Percentiles rank a stretch among this genome's conserved stretches.
These are phyloP conservation scores for Dinomys branickii DNA, from an alignment of 2,113 vertebrate species.

Conservation along the genomic window DNA sequence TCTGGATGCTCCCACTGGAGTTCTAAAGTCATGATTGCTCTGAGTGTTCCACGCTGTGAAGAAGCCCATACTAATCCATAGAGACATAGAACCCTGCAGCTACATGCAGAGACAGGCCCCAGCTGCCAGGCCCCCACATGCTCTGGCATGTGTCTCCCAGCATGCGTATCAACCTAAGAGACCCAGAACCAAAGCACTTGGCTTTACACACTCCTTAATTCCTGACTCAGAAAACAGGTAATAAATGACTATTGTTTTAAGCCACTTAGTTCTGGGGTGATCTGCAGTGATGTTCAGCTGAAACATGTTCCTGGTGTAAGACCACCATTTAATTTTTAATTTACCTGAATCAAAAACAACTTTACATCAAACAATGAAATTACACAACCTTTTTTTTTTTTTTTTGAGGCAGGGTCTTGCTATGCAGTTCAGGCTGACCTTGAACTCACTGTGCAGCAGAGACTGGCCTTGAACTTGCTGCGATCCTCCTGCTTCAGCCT, in stretches of 20 bases:
- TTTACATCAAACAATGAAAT: background rate
- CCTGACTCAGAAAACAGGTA: background rate
- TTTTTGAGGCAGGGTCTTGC: background rate
- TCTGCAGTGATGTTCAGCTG: background rate
- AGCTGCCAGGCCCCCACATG: background rate
- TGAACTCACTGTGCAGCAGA: background rate
- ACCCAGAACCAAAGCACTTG: background rate
- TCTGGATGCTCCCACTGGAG: background rate
- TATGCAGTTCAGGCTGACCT: background rate
- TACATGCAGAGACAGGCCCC: background rate
- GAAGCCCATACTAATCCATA: background rate
- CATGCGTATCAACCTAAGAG: background rate
- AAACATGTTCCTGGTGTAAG: background rate
- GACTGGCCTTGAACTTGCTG: background rate
- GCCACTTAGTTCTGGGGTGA: background rate
- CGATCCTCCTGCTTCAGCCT: background rate
- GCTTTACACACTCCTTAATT: background rate
- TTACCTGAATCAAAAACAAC: conserved; percentile 45
- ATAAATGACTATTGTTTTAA: background rate
- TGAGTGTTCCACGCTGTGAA: background rate
- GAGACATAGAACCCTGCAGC: background rate
- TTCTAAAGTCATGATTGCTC: background rate
- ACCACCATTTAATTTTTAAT: conserved; percentile 25
- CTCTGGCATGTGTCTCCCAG: background rate
- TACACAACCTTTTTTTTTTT: background rate